Percentiles rank a stretch among this genome's conserved stretches.
Evolutionary conservation across 2,113 vertebrate species (phyloP).

Genomic region (Buteo buteo): DNA sequence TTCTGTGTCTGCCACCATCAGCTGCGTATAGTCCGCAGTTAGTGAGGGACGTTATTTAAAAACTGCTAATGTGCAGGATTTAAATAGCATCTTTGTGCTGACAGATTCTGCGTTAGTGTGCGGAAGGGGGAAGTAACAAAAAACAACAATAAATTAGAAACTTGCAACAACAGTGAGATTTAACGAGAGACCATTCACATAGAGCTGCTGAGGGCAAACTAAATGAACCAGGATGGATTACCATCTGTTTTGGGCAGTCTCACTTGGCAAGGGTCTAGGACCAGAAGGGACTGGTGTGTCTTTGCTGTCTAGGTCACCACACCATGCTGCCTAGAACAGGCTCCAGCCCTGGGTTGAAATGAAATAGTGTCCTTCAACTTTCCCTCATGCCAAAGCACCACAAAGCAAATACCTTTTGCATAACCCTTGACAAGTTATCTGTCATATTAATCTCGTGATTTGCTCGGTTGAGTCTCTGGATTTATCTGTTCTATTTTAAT

Average conservation of each 20-base stretch:
- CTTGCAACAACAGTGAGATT: background rate
- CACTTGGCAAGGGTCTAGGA: conserved; percentile 18
- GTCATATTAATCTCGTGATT: background rate
- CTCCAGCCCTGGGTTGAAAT: accelerated
- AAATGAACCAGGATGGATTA: background rate
- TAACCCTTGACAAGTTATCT: background rate
- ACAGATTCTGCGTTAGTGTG: background rate
- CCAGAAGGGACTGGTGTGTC: conserved; percentile 14
- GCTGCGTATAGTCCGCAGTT: background rate
- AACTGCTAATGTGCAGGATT: background rate
- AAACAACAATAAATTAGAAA: background rate
- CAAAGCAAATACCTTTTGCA: background rate
- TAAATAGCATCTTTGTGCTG: conserved; percentile 10
- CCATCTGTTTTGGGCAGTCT: conserved; percentile 50
- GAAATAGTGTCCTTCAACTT: background rate
- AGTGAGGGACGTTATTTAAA: background rate
- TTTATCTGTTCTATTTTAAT: conserved; percentile 44
- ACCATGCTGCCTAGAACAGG: background rate
- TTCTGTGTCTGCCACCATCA: background rate
- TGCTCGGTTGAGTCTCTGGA: background rate
- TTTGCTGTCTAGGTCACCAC: background rate
- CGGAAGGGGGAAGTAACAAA: background rate
- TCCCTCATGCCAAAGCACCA: background rate
- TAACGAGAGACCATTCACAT: background rate
- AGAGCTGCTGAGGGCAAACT: conserved; percentile 22